Evolutionary conservation across 2,797 vertebrate genomes (phyloP).

Genomic region (Sebastes jordani): DNA sequence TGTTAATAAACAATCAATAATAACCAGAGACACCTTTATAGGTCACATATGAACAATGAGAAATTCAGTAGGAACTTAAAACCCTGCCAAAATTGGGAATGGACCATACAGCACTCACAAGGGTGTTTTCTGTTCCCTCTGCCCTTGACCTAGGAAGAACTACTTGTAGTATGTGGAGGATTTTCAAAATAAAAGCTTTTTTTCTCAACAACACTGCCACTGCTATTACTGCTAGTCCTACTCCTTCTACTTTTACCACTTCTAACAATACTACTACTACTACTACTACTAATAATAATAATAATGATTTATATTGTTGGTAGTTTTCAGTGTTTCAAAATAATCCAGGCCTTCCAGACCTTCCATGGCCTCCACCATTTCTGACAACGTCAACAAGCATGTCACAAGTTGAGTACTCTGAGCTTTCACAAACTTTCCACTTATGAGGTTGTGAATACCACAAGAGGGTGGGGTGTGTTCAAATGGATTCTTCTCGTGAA

Average conservation of each 20-base stretch:
- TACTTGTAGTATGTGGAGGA: background rate
- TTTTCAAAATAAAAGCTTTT: conserved; percentile 60
- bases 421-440: no score
- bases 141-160: conserved; percentile 39
- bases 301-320: no score
- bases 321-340: background rate
- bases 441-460: no score
- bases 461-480: no score
- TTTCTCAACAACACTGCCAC: no score
- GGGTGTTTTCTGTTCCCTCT: background rate
- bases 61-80: background rate
- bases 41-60: background rate
- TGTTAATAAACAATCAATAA: background rate
- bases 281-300: background rate
- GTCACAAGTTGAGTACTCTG: no score
- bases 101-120: background rate
- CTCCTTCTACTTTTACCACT: background rate
- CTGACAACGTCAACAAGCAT: accelerated
- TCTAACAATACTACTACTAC: background rate
- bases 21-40: background rate
- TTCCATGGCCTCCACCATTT: no score
- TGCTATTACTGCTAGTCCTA: background rate
- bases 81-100: background rate
- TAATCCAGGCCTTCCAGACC: no score
- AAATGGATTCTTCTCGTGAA: no score